These are phyloP conservation scores for Drosophila repleta DNA, from an alignment of 1,140 invertebrate species.

Conservation along the genomic window DNA sequence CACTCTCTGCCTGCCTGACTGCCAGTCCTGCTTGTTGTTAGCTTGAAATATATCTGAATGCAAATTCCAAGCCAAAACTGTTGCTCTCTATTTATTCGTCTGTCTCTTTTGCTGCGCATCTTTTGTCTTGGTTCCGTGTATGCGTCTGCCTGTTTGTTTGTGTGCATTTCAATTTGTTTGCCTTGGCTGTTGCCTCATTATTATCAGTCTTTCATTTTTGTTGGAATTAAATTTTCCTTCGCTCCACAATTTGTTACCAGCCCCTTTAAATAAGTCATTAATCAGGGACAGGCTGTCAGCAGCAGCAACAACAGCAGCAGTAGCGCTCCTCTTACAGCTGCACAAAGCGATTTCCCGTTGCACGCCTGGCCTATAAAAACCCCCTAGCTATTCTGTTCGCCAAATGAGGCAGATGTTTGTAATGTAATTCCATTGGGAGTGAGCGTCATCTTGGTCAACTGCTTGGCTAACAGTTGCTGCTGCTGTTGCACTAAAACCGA, in stretches of 20 bases:
- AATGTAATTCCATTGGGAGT: slow-evolving; percentile 2
- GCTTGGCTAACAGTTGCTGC: background rate
- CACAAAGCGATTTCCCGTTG: slow-evolving; percentile 10
- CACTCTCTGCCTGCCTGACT: background rate
- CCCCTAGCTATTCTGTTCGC: slow-evolving; percentile 12
- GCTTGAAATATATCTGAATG: slow-evolving; percentile 24
- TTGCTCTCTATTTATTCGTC: slow-evolving; percentile 20
- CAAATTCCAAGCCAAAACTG: slow-evolving; percentile 34
- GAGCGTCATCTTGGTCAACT: background rate
- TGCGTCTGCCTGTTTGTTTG: slow-evolving; percentile 4
- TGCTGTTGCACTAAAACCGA: background rate
- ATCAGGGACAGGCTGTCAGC: slow-evolving; percentile 56
- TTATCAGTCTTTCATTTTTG: slow-evolving; percentile 54
- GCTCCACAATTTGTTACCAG: slow-evolving; percentile 22
- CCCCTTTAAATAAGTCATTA: slow-evolving; percentile 52
- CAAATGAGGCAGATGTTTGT: slow-evolving; percentile 10
- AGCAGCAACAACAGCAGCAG: background rate
- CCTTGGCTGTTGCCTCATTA: slow-evolving; percentile 25
- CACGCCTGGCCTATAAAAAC: slow-evolving; percentile 28
- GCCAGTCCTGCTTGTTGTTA: background rate
- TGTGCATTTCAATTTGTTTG: slow-evolving; percentile 25
- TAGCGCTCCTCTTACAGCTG: background rate
- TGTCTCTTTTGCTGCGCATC: slow-evolving; percentile 25
- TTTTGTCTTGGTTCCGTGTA: slow-evolving; percentile 2
- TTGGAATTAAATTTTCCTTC: slow-evolving; percentile 34